A percentile compares a stretch with the other conserved stretches of the same genome.
Conservation (phyloP, 2,888 invertebrate species). For the Argyra leucocephala region DNA sequence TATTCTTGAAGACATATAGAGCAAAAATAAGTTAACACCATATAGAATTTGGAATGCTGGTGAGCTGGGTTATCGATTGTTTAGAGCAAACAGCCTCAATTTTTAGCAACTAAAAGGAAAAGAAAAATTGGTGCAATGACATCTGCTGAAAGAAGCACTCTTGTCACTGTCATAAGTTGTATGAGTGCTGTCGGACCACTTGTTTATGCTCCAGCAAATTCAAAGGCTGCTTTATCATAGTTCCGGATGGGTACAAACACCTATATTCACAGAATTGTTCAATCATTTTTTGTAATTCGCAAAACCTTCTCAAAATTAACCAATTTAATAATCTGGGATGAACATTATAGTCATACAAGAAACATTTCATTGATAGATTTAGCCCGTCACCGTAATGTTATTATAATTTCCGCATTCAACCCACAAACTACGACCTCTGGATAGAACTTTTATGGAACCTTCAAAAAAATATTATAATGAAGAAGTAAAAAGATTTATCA, state of each 20-base stretch:
- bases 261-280: no score
- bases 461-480: conserved; percentile 20
- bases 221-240: conserved; percentile 13
- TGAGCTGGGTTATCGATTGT: no score
- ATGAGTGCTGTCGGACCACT: conserved; percentile 10
- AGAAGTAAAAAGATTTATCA: no score
- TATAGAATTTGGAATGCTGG: no score
- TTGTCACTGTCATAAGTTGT: conserved; percentile 7
- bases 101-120: no score
- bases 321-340: conserved; percentile 21
- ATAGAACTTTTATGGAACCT: conserved; percentile 23
- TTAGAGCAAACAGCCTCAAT: no score
- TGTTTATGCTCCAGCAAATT: conserved; percentile 15
- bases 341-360: conserved; percentile 23
- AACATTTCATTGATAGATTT: conserved; percentile 21
- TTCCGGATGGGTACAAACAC: conserved; percentile 8
- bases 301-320: conserved; percentile 19
- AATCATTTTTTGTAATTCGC: conserved; percentile 13
- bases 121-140: background rate
- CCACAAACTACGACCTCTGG: conserved; percentile 19
- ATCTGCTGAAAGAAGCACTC: background rate
- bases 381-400: conserved; percentile 17
- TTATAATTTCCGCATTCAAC: conserved; percentile 21
- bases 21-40: no score
- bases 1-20: no score